Base-by-base conservation (phyloP, 2,888 invertebrate genomes). In the Coenonympha arcania region DNA sequence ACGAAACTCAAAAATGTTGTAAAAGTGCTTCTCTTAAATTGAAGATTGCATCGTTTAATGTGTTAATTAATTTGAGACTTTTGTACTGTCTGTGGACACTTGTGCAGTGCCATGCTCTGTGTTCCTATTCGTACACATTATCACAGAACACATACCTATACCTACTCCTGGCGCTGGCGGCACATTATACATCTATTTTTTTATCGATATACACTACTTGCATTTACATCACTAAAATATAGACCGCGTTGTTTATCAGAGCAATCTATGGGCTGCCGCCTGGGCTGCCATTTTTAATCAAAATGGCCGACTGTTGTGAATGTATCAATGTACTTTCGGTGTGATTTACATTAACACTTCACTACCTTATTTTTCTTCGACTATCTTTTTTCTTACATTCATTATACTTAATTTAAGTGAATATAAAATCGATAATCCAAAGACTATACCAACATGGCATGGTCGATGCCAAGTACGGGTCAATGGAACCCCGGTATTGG, bases 401-500 rank as follows among this genome's bases (percentile, higher is more conserved):
- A n/a, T n/a, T n/a, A n/a, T n/a, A n/a, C n/a, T n/a, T n/a, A n/a
- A n/a, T n/a, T n/a, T 13, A 15, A 8, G 13, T 22, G 13, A n/a
- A 15, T 13, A 11, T 8, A 13, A 15, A 3, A 37, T 11, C 2
- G 8, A 37, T 39, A 39, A 24, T 39, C 24, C 4, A 4, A 8
- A 39, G 39, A 39, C 13, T 39, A n/a, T 28, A 30, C 5, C 13
- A 9, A 45, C 36, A 87, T 87, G 87, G 72, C 86, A 54, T 87
- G 87, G 87, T 69, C 77, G 31, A 66, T 81, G 68, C 76, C 70
- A 16, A 59, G 64, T 50, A 37, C 73, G 31, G 75, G 71, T 50
- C 77, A 67, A 63, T 84, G 84, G 85, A 71, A 68, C 50, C 58
- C 77, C 31, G 71, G 69, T 15, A 65, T 76, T 55, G 61, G 66